phyloP scores from a whole-genome alignment of 2,888 invertebrate species.

The Timandra comae region DNA sequence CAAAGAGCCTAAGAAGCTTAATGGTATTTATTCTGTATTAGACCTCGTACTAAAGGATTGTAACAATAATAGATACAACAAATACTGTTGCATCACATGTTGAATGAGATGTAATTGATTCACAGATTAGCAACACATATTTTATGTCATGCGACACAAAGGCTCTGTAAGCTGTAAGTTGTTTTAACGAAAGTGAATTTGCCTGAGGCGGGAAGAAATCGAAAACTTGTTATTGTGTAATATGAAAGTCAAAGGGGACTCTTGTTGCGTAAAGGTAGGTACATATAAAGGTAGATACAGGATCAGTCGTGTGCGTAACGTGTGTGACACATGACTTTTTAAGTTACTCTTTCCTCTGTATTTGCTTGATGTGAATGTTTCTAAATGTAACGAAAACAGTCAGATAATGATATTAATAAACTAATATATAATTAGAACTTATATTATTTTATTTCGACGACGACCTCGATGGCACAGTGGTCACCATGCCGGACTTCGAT shows the following conservation, averaged over 20 bases:
- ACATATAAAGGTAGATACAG: conserved; percentile 24
- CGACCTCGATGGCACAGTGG: too few species aligned
- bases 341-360: too few species aligned
- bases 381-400: too few species aligned
- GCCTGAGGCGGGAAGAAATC: conserved; percentile 58
- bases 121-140: conserved; percentile 8
- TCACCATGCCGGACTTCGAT: too few species aligned
- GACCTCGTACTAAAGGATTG: too few species aligned
- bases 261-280: conserved; percentile 53
- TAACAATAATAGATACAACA: too few species aligned
- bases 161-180: conserved; percentile 3
- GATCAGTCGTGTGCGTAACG: conserved; percentile 22
- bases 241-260: conserved; percentile 53
- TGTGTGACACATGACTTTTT: conserved; percentile 11
- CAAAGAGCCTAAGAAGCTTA: too few species aligned
- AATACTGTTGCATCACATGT: background rate
- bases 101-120: conserved; percentile 12
- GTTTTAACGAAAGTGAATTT: conserved; percentile 50
- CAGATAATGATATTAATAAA: too few species aligned
- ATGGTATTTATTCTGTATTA: too few species aligned
- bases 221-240: conserved; percentile 57
- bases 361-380: too few species aligned
- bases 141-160: conserved; percentile 17
- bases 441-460: too few species aligned
- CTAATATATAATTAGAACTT: too few species aligned